A percentile compares a stretch with the other conserved stretches of the same genome.
Evolutionary conservation across 64 coral and sea anemone species (phyloP).

Genomic region (Astreopora myriophthalma): DNA sequence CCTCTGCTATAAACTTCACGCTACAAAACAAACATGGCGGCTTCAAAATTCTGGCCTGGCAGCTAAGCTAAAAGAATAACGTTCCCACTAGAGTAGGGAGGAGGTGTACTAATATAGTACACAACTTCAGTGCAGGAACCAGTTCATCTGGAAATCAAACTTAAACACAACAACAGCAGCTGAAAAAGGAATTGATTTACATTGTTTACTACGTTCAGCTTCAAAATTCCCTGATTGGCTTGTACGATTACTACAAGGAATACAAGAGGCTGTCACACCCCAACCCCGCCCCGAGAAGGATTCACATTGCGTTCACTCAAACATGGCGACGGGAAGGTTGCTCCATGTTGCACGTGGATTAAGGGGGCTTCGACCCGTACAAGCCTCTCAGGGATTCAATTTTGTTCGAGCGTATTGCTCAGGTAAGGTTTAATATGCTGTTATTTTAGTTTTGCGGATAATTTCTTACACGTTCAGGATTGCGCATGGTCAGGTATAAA

Average conservation of each 20-base stretch:
- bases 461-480: too few species aligned
- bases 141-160: neutral
- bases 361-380: neutral
- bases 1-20: too few species aligned
- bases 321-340: conserved; percentile 67
- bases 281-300: neutral
- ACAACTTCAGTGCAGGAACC: neutral
- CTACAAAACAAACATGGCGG: conserved; percentile 8
- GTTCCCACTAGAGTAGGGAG: neutral
- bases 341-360: conserved; percentile 64
- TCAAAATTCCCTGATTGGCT: too few species aligned
- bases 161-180: neutral
- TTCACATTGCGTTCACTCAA: neutral
- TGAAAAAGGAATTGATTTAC: neutral
- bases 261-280: neutral
- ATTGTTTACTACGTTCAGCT: neutral
- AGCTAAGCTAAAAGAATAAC: neutral
- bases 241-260: neutral
- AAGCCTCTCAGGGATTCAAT: neutral
- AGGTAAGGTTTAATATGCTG: conserved; percentile 1
- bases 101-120: too few species aligned
- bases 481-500: too few species aligned
- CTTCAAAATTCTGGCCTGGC: neutral
- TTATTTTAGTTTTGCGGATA: neutral
- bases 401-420: conserved; percentile 43